These are phyloP conservation scores for Muscina levida DNA, from an alignment of 2,888 invertebrate species.

Conservation along the genomic window DNA sequence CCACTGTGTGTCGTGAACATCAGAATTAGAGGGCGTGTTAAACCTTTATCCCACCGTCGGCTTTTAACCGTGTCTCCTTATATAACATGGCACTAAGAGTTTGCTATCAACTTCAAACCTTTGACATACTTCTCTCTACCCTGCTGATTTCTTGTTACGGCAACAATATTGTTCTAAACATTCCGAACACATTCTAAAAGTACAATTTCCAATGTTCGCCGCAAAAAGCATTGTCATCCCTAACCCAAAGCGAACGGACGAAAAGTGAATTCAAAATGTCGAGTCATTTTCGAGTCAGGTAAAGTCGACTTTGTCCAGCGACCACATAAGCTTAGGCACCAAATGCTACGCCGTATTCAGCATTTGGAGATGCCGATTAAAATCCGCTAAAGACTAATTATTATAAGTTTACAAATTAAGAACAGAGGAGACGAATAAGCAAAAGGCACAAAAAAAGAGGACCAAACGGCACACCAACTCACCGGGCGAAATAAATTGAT, in stretches of 20 bases:
- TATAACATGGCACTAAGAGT: too few relatives aligned
- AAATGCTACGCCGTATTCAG: constrained; percentile 9
- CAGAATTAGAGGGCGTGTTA: too few relatives aligned
- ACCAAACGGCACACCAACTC: not conserved
- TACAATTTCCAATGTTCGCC: too few relatives aligned
- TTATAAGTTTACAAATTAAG: constrained; percentile 49
- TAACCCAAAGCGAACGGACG: not conserved
- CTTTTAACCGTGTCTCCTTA: too few relatives aligned
- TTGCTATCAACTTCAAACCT: too few relatives aligned
- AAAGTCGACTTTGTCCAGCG: not conserved
- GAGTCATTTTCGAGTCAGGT: constrained; percentile 15
- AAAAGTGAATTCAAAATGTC: constrained; percentile 8
- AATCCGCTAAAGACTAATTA: constrained; percentile 48
- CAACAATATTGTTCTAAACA: too few relatives aligned
- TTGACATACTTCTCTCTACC: too few relatives aligned
- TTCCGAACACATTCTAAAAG: too few relatives aligned
- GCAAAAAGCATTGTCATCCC: too few relatives aligned
- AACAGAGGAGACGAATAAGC: constrained; percentile 30
- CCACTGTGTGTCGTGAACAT: too few relatives aligned
- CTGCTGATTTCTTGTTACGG: too few relatives aligned
- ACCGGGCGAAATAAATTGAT: constrained; percentile 46
- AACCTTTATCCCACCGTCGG: too few relatives aligned
- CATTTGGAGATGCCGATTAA: constrained; percentile 23
- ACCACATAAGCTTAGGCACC: not conserved
- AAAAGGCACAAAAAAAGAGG: not conserved